A percentile compares a stretch with the other conserved stretches of the same genome.
Conservation (phyloP, 1,140 invertebrate species). For the Pseudachorutes palmiensis region DNA sequence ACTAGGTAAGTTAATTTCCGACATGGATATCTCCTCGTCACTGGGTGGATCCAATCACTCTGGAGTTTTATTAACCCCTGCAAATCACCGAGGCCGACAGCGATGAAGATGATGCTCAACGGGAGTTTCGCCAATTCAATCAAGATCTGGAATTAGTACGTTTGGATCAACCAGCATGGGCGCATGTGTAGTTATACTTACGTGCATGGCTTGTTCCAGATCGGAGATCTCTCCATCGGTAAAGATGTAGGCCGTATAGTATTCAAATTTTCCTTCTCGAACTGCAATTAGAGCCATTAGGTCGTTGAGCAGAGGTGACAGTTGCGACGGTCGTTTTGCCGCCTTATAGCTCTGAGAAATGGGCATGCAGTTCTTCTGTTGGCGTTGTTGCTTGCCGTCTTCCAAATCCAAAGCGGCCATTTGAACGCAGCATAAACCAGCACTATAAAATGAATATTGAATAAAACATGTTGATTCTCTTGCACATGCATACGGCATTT, state of each 20-base stretch:
- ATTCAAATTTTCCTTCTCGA: neutral
- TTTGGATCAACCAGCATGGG: too few relatives aligned
- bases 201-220: conserved; percentile 10
- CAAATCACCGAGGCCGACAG: conserved; percentile 28
- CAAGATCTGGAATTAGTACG: too few relatives aligned
- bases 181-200: neutral
- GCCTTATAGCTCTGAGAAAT: neutral
- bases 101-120: conserved; percentile 27
- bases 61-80: conserved; percentile 15
- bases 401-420: neutral
- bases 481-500: too few relatives aligned
- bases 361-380: neutral
- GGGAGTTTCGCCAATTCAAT: conserved; percentile 24
- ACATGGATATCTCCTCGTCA: conserved; percentile 17
- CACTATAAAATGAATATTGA: neutral
- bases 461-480: too few relatives aligned
- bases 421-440: neutral
- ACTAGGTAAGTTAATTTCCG: conserved; percentile 23
- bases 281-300: conserved; percentile 1
- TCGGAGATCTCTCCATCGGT: conserved; percentile 14
- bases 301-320: conserved; percentile 4
- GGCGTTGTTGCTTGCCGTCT: too few relatives aligned
- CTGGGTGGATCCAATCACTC: conserved; percentile 21
- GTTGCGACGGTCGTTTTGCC: neutral
- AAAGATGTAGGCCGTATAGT: conserved; percentile 1